These are phyloP conservation scores for Chironex yamaguchii DNA, from an alignment of 30 jellyfish, hydroid and myxozoan species.

Conservation along the genomic window DNA sequence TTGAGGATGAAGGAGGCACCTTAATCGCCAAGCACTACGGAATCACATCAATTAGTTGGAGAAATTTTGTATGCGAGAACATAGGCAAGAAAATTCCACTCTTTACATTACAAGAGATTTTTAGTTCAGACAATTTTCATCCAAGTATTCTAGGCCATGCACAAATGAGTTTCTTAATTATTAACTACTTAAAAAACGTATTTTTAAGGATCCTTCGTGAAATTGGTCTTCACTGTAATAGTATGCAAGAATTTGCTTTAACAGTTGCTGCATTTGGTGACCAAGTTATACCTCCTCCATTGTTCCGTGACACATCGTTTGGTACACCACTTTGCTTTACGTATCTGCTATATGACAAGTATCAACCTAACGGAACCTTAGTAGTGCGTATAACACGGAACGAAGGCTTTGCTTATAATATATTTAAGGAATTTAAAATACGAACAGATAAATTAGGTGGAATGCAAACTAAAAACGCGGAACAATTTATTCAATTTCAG, in stretches of 20 bases:
- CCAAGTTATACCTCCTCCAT: conserved; percentile 43
- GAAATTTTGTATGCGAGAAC: conserved; percentile 88
- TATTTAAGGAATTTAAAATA: conserved; percentile 84
- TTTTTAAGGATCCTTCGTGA: conserved; percentile 81
- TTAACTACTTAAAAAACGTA: conserved; percentile 81
- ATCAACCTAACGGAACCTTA: conserved; percentile 91
- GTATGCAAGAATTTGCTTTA: conserved; percentile 55
- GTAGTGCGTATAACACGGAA: conserved; percentile 77
- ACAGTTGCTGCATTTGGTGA: conserved; percentile 51
- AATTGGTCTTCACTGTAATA: conserved; percentile 76
- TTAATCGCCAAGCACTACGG: conserved; percentile 86
- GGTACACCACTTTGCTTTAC: conserved; percentile 89
- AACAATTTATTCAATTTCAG: conserved; percentile 84
- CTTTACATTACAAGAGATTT: conserved; percentile 56
- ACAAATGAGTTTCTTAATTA: conserved; percentile 95
- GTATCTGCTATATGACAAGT: conserved; percentile 66
- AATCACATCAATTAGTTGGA: conserved; percentile 93
- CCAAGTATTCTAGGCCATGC: conserved; percentile 99
- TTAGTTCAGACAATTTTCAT: conserved; percentile 81
- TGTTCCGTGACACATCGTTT: conserved; percentile 79
- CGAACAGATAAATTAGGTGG: conserved; percentile 94
- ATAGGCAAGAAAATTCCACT: conserved; percentile 46
- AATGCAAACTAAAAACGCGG: conserved; percentile 89
- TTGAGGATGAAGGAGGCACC: conserved; percentile 96
- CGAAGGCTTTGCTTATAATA: conserved; percentile 78